phyloP scores from a whole-genome alignment of 2,797 vertebrate species.

The Perdix hodgsoniae region DNA sequence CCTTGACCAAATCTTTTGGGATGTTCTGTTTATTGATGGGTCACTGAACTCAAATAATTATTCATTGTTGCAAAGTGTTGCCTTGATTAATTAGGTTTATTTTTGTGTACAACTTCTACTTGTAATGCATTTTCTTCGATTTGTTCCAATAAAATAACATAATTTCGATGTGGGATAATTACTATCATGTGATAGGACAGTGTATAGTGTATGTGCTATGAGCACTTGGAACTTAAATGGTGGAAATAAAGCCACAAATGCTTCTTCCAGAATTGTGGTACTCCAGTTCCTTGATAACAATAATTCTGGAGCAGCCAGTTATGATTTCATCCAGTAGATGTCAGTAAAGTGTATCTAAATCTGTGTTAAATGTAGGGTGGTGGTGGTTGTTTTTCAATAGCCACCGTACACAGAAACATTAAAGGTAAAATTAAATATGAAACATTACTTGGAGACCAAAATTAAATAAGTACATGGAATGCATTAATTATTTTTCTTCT shows the following conservation, averaged over 20 bases:
- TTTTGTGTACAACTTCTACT: neutral
- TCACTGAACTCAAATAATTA: neutral
- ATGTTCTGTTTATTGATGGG: neutral
- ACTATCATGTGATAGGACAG: neutral
- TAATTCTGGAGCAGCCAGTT: neutral
- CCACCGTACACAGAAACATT: neutral
- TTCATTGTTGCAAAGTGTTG: neutral
- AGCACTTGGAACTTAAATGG: neutral
- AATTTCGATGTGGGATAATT: neutral
- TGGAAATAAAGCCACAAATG: neutral
- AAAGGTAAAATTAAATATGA: neutral
- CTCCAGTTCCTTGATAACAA: neutral
- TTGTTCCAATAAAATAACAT: neutral
- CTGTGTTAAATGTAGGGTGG: neutral
- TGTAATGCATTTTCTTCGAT: neutral
- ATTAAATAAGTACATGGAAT: neutral
- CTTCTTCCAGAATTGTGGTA: neutral
- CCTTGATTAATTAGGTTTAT: neutral
- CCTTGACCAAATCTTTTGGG: neutral
- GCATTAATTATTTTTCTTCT: neutral
- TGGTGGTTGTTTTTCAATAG: neutral
- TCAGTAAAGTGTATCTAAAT: neutral
- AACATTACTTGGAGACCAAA: neutral
- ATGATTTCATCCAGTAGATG: constrained; percentile 21
- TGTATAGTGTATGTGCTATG: neutral